Base-by-base conservation (phyloP, 2,797 vertebrate species). In the Chaunax sp. region DNA sequence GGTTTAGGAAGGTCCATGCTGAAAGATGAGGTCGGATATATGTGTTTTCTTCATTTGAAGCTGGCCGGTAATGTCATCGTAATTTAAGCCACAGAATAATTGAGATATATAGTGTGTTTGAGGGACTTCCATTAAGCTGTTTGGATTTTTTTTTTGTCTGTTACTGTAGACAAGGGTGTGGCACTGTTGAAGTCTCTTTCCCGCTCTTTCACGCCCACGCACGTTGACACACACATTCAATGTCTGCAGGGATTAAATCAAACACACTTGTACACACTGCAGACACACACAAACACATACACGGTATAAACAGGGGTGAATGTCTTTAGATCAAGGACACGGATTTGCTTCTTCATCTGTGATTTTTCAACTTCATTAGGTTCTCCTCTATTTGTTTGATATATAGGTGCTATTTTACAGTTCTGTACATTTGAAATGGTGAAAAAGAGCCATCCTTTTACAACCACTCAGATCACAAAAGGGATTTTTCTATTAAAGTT, bases 11-110 rank as follows among this genome's bases (percentile, higher is more conserved):
- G 87, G 75, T 81, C 83, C 78, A 58, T 40, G 72, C 75, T 85
- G 74, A 89, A 83, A 86, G 90, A 92, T 89, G 89, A 91, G 90
- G 89, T 90, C 90, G 90, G 86, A 89, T 88, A 69, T 89, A 61
- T 85, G 83, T 87, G 86, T 89, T 94, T 92, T 88, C 75, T 89
- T 77, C 81, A 72, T 88, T 80, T 61, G 75, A 71, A 81, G 87
- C 87, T 64, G 75, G 73, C 82, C 78, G 72, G 77, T 90, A 90
- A 91, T 90, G 89, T 95, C 96, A 94, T 94, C 92, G 95, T 96
- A 90, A 96, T 96, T 96, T 94, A 96, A 96, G 92, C 94, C 96
- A 93, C 95, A 95, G 95, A 95, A 95, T 95, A 96, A 96, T 96
- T 96, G 95, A 96, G 94, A 95, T 93, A 90, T 94, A 93, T 94